Evolutionary conservation across 53 echinoderm and acorn worm genomes (phyloP).

Genomic region (Temnopleurus reevesii): DNA sequence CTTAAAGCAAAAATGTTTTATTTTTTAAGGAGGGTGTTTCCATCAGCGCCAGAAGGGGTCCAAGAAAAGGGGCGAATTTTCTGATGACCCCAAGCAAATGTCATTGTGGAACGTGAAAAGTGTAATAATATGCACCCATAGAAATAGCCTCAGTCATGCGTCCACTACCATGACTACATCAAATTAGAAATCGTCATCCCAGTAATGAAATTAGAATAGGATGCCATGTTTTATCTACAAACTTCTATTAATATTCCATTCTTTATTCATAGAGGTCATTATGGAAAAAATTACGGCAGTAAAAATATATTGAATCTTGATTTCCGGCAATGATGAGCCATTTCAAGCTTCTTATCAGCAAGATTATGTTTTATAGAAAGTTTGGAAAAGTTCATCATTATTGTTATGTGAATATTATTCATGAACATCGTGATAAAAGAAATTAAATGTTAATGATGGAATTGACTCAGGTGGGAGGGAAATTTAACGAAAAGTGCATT

Average conservation of each 20-base stretch:
- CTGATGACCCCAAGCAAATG: neutral
- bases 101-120: neutral
- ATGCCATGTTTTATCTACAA: neutral
- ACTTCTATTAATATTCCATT: conserved; percentile 7
- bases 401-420: neutral
- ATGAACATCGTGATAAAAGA: neutral
- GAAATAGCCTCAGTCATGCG: neutral
- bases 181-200: neutral
- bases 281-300: neutral
- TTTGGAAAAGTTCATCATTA: neutral
- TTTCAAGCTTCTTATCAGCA: neutral
- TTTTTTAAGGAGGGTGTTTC: neutral
- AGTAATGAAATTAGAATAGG: conserved; percentile 6
- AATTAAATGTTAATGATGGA: neutral
- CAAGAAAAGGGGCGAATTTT: neutral
- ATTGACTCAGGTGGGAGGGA: neutral
- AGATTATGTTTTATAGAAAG: neutral
- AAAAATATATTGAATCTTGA: neutral
- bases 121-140: neutral
- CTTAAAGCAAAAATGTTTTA: conserved; percentile 12
- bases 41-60: neutral
- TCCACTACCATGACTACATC: neutral
- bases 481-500: neutral
- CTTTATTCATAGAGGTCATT: conserved; percentile 23
- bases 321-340: conserved; percentile 12